phyloP scores from a whole-genome alignment of 2,888 invertebrate genomes.

The Hoplodrina ambigua region DNA sequence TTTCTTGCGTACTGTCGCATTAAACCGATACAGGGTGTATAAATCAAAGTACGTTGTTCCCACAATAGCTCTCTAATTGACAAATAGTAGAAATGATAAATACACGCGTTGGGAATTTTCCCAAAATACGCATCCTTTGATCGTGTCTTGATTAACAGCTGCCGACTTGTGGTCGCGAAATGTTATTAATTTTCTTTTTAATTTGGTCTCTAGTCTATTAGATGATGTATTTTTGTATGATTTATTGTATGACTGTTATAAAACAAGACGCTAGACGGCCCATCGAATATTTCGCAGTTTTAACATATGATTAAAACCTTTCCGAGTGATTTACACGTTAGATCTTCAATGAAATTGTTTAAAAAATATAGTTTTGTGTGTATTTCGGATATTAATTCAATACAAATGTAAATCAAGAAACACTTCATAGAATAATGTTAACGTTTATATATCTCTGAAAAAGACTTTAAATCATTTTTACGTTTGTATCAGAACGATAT shows the following conservation, averaged over 20 bases:
- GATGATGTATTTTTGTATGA: conserved; percentile 78
- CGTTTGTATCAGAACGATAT: conserved; percentile 7
- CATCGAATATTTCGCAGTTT: conserved; percentile 68
- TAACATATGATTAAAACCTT: conserved; percentile 64
- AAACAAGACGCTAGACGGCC: conserved; percentile 69
- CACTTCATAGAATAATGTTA: conserved; percentile 39
- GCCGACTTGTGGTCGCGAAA: conserved; percentile 82
- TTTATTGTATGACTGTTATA: conserved; percentile 72
- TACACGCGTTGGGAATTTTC: conserved; percentile 85
- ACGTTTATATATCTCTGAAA: conserved; percentile 51
- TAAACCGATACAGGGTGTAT: conserved; percentile 77
- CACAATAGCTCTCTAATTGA: conserved; percentile 89
- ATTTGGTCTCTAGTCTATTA: conserved; percentile 81
- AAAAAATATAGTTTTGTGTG: conserved; percentile 37
- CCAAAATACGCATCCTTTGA: conserved; percentile 87
- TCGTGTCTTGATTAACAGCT: conserved; percentile 87
- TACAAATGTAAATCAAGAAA: conserved; percentile 41
- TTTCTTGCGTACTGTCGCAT: conserved; percentile 56
- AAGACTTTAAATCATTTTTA: conserved; percentile 42
- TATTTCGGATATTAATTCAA: conserved; percentile 46
- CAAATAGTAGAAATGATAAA: conserved; percentile 90
- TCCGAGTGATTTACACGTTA: conserved; percentile 63
- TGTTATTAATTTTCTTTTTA: conserved; percentile 89
- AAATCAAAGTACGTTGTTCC: conserved; percentile 87
- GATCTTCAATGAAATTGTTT: conserved; percentile 56